Evolutionary conservation across 2,888 invertebrate genomes (phyloP).

Genomic region (Phrixothrix hirtus): DNA sequence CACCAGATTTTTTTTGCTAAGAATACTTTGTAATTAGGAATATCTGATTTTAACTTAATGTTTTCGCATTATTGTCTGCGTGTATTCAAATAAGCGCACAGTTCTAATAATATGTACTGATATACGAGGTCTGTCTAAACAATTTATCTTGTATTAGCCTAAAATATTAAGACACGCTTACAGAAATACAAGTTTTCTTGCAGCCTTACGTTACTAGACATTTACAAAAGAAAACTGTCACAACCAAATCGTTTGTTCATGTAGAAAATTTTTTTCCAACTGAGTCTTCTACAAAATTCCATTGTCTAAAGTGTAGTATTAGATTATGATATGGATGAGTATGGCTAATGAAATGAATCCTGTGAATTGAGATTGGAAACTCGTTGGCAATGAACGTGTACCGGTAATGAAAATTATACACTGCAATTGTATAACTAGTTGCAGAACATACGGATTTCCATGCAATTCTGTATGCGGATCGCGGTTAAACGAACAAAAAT

Average conservation of each 20-base stretch:
- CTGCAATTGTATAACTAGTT: neutral
- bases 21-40: no score
- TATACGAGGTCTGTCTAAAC: no score
- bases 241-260: neutral
- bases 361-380: neutral
- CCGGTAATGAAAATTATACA: neutral
- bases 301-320: neutral
- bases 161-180: no score
- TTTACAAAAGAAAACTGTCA: neutral
- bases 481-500: no score
- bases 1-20: no score
- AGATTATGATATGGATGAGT: neutral
- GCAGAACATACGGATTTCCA: neutral
- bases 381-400: neutral
- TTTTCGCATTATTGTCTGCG: no score
- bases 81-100: no score
- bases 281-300: neutral
- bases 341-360: neutral
- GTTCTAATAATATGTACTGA: no score
- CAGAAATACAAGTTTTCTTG: no score
- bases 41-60: no score
- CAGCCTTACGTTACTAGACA: no score
- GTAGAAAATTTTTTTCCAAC: neutral
- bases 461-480: neutral
- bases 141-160: no score